Percentiles rank a stretch among this genome's conserved stretches.
These are phyloP conservation scores for Pteronotus mesoamericanus DNA, from an alignment of 2,797 vertebrate species.

Conservation along the genomic window DNA sequence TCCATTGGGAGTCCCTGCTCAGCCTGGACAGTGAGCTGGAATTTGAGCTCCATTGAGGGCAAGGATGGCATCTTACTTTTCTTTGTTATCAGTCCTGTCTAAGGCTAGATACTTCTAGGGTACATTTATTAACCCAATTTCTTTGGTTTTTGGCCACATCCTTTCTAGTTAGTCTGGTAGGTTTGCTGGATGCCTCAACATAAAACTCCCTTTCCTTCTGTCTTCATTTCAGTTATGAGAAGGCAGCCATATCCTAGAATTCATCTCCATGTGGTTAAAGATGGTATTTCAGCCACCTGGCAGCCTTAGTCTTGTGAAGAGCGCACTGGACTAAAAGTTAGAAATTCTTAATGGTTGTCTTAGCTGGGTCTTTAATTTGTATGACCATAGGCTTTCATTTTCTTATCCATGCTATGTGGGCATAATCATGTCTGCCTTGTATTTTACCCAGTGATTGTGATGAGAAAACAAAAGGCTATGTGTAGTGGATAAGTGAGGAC, in stretches of 20 bases:
- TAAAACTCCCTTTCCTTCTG: neutral
- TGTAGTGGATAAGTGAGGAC: neutral
- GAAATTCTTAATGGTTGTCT: neutral
- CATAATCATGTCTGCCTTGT: neutral
- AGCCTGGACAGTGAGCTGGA: neutral
- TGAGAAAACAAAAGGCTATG: neutral
- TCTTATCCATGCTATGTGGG: neutral
- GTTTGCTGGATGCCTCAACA: neutral
- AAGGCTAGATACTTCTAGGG: neutral
- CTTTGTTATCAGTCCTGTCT: neutral
- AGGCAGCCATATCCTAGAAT: neutral
- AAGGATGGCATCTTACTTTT: neutral
- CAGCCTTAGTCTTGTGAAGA: neutral
- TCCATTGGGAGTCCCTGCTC: neutral
- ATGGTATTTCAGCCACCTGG: neutral
- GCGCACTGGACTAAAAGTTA: neutral
- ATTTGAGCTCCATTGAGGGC: neutral
- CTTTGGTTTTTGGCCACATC: neutral
- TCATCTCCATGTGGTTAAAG: neutral
- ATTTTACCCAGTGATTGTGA: neutral
- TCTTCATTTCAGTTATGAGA: slow-evolving; percentile 3
- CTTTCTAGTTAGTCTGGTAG: neutral
- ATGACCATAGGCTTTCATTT: neutral
- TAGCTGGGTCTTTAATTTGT: neutral
- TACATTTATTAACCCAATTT: neutral